Evolutionary conservation across 2,888 invertebrate genomes (phyloP), one percentile per base, ranked within the genome.

Genomic region (Lordiphosa andalusiaca): DNA sequence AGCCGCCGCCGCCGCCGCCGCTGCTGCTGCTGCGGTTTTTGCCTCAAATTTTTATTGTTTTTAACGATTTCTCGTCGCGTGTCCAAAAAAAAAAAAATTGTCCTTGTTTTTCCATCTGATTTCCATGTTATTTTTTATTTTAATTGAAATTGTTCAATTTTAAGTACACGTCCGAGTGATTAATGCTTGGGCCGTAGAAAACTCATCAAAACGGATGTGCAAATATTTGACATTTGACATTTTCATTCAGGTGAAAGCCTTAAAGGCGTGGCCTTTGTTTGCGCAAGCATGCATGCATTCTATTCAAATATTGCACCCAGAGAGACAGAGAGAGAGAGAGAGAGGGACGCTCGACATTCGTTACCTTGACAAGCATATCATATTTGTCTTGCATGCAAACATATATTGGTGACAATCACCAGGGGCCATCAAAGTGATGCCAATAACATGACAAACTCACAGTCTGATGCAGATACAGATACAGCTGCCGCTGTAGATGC

Each of bases 321-420:
- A 60, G 75, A n/a, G n/a, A n/a, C n/a, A n/a, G n/a, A 72, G 72
- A 60, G 75, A 72, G 72, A 60, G 75, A 72, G 72, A 60, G 75
- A 35, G 38, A 40, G n/a, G 39, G 16, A 6, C 7, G 12, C 7
- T 57, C 70, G 57, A 64, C 53, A 67, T 49, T 53, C 60, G 67
- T 73, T 76, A 73, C 74, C 81, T 73, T 77, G 71, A 67, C 78
- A 71, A 73, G 65, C 74, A 62, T 73, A 77, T 81, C 76, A 62
- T 69, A 81, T 73, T 68, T 71, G 65, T 69, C 72, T 75, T 66
- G 75, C 33, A 25, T 44, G 30, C 44, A 44, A 67, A 67, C 30
- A 30, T 75, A 62, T 63, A 67, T 78, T 73, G 67, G 76, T 73
- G 76, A 77, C 80, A 80, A 75, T 69, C 77, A 71, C 80, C 76